phyloP scores from a whole-genome alignment of 2,888 invertebrate genomes.

The Ecdyonurus torrentis region DNA sequence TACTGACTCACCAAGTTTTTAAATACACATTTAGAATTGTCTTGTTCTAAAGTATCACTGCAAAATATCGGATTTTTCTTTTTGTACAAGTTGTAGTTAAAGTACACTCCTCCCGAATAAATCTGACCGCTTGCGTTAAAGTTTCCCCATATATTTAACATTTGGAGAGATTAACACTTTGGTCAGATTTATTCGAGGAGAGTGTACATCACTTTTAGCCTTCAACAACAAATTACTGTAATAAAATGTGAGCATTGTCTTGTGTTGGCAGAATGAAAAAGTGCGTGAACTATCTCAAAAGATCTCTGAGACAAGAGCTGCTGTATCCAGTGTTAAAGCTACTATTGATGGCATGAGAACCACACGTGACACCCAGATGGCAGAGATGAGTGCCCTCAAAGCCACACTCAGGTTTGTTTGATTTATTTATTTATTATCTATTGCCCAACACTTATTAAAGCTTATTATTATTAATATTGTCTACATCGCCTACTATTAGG shows the following conservation, averaged over 20 bases:
- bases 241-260: constrained; percentile 3
- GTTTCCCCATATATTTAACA: too few species aligned
- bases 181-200: too few species aligned
- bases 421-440: background rate
- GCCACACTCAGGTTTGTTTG: background rate
- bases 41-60: background rate
- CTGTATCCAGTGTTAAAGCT: constrained; percentile 78
- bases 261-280: constrained; percentile 37
- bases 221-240: too few species aligned
- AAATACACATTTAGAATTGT: background rate
- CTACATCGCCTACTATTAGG: too few species aligned
- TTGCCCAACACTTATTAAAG: background rate
- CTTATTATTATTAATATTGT: constrained; percentile 9
- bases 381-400: constrained; percentile 60
- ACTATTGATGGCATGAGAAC: constrained; percentile 91
- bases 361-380: constrained; percentile 79
- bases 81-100: too few species aligned
- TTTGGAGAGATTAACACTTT: too few species aligned
- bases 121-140: too few species aligned
- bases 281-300: constrained; percentile 65
- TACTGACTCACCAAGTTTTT: too few species aligned
- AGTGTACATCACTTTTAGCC: too few species aligned
- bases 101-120: too few species aligned
- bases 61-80: too few species aligned
- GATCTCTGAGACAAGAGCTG: constrained; percentile 66